A percentile compares a stretch with the other conserved stretches of the same genome.
Evolutionary conservation across 2,113 vertebrate genomes (phyloP).

Genomic region (Chaetodon trifascialis): DNA sequence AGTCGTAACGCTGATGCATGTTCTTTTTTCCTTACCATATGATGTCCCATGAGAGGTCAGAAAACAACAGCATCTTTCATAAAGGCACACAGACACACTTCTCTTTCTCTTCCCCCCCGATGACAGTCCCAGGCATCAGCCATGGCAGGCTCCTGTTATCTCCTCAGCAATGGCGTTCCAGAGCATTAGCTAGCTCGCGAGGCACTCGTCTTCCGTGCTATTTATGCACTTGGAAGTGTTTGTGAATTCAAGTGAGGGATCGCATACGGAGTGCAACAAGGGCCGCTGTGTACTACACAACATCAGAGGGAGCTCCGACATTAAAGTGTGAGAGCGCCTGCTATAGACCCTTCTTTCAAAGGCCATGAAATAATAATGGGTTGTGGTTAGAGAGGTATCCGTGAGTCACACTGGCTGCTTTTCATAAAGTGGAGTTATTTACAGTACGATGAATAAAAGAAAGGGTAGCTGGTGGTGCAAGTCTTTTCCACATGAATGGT

Average conservation of each 20-base stretch:
- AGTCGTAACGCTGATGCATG: conserved; percentile 77
- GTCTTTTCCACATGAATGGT: conserved; percentile 82
- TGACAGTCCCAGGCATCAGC: conserved; percentile 75
- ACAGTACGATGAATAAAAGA: conserved; percentile 88
- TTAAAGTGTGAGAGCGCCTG: conserved; percentile 80
- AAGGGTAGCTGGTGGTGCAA: conserved; percentile 82
- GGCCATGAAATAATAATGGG: conserved; percentile 88
- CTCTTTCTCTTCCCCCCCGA: conserved; percentile 2
- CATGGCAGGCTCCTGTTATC: conserved; percentile 78
- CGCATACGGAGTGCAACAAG: conserved; percentile 83
- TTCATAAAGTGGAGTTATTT: conserved; percentile 89
- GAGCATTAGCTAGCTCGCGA: conserved; percentile 79
- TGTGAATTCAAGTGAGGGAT: conserved; percentile 86
- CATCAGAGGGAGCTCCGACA: conserved; percentile 85
- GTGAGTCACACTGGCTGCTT: conserved; percentile 87
- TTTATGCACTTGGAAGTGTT: conserved; percentile 87
- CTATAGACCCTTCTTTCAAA: conserved; percentile 85
- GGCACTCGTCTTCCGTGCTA: conserved; percentile 79
- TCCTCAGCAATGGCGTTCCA: conserved; percentile 81
- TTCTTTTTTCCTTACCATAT: conserved; percentile 70
- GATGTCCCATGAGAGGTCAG: conserved; percentile 78
- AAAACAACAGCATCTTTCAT: conserved; percentile 77
- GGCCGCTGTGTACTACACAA: conserved; percentile 86
- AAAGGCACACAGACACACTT: conserved; percentile 55
- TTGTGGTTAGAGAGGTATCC: conserved; percentile 87